A percentile compares a stretch with the other conserved stretches of the same genome.
These are phyloP conservation scores for Nothobranchius kuhntae DNA, from an alignment of 2,113 vertebrate genomes.

Conservation along the genomic window DNA sequence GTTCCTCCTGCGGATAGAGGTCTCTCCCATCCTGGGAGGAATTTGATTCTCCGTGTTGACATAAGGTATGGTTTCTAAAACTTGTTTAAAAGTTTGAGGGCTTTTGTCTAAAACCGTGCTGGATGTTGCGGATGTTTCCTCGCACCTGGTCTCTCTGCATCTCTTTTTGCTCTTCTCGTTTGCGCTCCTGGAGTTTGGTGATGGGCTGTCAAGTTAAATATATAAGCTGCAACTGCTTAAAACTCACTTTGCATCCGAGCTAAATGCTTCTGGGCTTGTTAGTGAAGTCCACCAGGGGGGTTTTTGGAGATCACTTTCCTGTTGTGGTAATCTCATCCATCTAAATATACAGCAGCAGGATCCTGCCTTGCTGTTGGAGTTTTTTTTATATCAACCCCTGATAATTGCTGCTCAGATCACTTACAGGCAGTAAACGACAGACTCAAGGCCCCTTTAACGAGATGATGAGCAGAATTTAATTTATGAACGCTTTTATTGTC, in stretches of 20 bases:
- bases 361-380: constrained; percentile 15
- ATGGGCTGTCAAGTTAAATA: constrained; percentile 38
- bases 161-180: constrained; percentile 37
- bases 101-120: background rate
- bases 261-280: constrained; percentile 7
- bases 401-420: constrained; percentile 37
- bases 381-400: constrained; percentile 28
- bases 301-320: constrained; percentile 57
- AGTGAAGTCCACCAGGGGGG: background rate
- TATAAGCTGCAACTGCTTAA: constrained; percentile 13
- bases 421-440: constrained; percentile 12
- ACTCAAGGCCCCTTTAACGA: background rate
- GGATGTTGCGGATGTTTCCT: constrained; percentile 26
- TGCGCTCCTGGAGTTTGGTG: constrained; percentile 47
- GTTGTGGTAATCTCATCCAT: constrained; percentile 44
- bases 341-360: constrained; percentile 65
- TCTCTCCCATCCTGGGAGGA: constrained; percentile 27
- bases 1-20: constrained; percentile 18
- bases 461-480: constrained; percentile 4
- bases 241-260: constrained; percentile 3
- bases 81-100: background rate
- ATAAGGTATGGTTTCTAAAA: constrained; percentile 55
- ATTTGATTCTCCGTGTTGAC: constrained; percentile 22
- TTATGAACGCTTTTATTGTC: background rate
- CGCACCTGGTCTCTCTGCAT: constrained; percentile 35